Conservation (phyloP, 2,797 vertebrate genomes). For the Monodelphis domestica region DNA sequence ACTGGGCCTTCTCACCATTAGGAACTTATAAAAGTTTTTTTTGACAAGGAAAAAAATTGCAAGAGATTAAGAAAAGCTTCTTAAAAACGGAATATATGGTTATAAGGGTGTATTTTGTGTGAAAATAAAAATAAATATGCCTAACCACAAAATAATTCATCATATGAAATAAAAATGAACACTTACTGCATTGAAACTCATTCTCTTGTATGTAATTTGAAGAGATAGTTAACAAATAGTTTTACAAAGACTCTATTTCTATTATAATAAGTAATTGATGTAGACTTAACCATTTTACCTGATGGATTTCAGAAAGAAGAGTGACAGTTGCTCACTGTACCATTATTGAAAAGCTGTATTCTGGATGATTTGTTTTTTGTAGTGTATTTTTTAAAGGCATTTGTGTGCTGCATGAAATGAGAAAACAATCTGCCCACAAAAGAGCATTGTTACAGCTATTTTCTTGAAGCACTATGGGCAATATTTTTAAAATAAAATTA, state of each 20-base stretch:
- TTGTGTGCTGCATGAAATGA: constrained; percentile 62
- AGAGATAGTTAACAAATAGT: constrained; percentile 69
- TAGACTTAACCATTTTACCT: constrained; percentile 67
- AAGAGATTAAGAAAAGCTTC: constrained; percentile 45
- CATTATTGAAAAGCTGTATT: constrained; percentile 48
- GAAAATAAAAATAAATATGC: constrained; percentile 73
- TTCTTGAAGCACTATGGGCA: constrained; percentile 2
- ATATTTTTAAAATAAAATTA: constrained; percentile 45
- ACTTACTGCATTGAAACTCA: constrained; percentile 70
- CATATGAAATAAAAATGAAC: constrained; percentile 65
- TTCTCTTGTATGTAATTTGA: constrained; percentile 69
- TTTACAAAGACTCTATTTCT: constrained; percentile 70
- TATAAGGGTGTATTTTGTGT: constrained; percentile 29
- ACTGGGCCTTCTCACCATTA: constrained; percentile 8
- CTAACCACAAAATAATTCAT: constrained; percentile 75
- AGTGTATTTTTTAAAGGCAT: constrained; percentile 39
- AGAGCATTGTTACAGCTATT: not conserved
- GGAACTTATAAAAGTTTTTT: constrained; percentile 48
- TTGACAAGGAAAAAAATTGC: constrained; percentile 39
- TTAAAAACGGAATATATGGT: constrained; percentile 51
- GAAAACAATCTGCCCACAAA: constrained; percentile 43
- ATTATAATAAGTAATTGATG: constrained; percentile 61
- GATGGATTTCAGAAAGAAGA: constrained; percentile 59
- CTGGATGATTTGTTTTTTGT: constrained; percentile 28
- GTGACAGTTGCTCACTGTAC: constrained; percentile 47